Base-by-base conservation (phyloP, 1,140 invertebrate genomes). In the Drosophila nannoptera region DNA sequence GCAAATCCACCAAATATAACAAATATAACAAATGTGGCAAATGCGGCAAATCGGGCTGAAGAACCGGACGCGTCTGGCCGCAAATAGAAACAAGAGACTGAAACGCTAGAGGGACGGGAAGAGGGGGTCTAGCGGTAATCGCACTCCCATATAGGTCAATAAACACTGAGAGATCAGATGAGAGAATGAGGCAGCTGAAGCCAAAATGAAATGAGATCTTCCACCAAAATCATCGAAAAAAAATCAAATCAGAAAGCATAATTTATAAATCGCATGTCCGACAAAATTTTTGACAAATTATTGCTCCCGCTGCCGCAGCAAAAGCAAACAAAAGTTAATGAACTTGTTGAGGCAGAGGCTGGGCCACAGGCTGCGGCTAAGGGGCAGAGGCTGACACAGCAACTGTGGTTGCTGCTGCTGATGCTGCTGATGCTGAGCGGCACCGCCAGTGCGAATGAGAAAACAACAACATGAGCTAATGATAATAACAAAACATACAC, bases 261-360 rank as follows among this genome's bases (percentile, higher is more conserved):
- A 84, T 86, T 84, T 70, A 66, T 76, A 84, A 74, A 84, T 84
- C 80, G 80, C 80, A 84, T 86, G 81, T 84, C 80, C 53, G 59
- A 84, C 80, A 71, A 65, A 78, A 73, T 12, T 70, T 84, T 80
- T 80, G 80, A 84, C 80, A 84, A 86, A 84, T 84, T 80, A 56
- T 84, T 75, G 71, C 71, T 75, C 71, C 78, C 71, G 70, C 63
- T 54, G 56, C 36, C 14, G 43, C 33, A 1, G 43, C 54, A 32
- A 9, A 32, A 2, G 40, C 40, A 22, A 59, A 71, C 49, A 80
- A 77, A 86, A 84, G 81, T 84, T 86, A 84, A 84, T 84, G 80
- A 84, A 84, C 80, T 84, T 84, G 73, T 69, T 42, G 42, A 22
- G 32, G 48, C 67, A 64, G 64, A 52, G 12, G 48, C 12, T 50